phyloP scores from a whole-genome alignment of 1,140 invertebrate genomes.

The Diplogasteroides magnus region DNA sequence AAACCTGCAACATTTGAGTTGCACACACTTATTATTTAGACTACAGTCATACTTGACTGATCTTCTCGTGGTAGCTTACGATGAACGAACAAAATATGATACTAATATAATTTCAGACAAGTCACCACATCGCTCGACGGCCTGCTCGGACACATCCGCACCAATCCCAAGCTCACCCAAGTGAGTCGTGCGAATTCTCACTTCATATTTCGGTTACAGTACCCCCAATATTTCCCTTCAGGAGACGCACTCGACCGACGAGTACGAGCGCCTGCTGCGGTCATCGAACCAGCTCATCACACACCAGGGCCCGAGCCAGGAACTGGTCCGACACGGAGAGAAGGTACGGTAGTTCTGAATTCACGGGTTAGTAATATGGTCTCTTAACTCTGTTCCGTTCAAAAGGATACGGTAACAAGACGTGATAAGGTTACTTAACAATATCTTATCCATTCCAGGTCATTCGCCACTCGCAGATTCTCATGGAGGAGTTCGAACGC shows the following conservation, averaged over 20 bases:
- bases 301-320: slow-evolving; percentile 61
- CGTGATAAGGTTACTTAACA: too few species aligned
- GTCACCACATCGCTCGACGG: slow-evolving; percentile 84
- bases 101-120: slow-evolving; percentile 58
- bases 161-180: slow-evolving; percentile 44
- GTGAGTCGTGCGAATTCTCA: background rate
- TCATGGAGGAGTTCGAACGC: slow-evolving; percentile 75
- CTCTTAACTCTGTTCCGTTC: too few species aligned
- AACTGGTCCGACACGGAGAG: slow-evolving; percentile 80
- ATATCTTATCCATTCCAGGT: slow-evolving; percentile 34
- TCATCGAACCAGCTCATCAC: slow-evolving; percentile 83
- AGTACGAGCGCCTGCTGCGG: slow-evolving; percentile 64
- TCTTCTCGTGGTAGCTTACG: too few species aligned
- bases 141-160: slow-evolving; percentile 81
- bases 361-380: too few species aligned
- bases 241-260: slow-evolving; percentile 53
- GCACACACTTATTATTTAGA: too few species aligned
- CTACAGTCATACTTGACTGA: too few species aligned
- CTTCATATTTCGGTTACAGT: slow-evolving; percentile 17
- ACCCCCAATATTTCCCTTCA: slow-evolving; percentile 55
- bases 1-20: too few species aligned
- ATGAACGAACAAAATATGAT: background rate
- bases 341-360: slow-evolving; percentile 74
- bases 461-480: slow-evolving; percentile 47
- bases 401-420: too few species aligned